These are phyloP conservation scores for Volucella inanis DNA, from an alignment of 2,888 invertebrate species.

Conservation along the genomic window DNA sequence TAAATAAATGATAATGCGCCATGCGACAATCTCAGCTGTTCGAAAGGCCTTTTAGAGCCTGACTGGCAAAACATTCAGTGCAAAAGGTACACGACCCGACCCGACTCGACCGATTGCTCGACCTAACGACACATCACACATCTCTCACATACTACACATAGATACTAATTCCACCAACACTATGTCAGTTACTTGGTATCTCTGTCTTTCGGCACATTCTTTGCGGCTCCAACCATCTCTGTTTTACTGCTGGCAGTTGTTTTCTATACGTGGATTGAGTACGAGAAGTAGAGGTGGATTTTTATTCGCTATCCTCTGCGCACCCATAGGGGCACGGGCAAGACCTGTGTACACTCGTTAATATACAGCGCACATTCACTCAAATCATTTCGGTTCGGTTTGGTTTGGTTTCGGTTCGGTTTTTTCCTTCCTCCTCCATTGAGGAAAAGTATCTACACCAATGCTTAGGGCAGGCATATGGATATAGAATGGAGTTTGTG, in stretches of 20 bases:
- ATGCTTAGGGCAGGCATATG: too few relatives aligned
- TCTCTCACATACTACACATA: conserved; percentile 79
- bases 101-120: conserved; percentile 83
- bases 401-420: neutral
- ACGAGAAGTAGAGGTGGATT: conserved; percentile 69
- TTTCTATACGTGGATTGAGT: conserved; percentile 51
- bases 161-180: conserved; percentile 59
- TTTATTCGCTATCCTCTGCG: conserved; percentile 73
- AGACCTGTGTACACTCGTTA: conserved; percentile 44
- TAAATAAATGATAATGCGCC: conserved; percentile 79
- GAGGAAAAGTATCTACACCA: neutral
- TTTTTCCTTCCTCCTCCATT: conserved; percentile 53
- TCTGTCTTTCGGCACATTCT: conserved; percentile 2
- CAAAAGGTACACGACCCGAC: conserved; percentile 84
- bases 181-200: conserved; percentile 29
- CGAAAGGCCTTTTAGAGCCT: conserved; percentile 84
- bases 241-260: conserved; percentile 13
- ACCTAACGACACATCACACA: conserved; percentile 84
- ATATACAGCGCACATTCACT: conserved; percentile 44
- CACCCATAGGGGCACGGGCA: conserved; percentile 64
- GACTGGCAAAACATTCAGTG: conserved; percentile 84
- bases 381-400: conserved; percentile 4
- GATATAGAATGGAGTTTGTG: neutral
- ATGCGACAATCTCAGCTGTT: conserved; percentile 83
- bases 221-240: conserved; percentile 12